Conservation (phyloP, 2,113 vertebrate genomes). For the Henicopernis longicauda region DNA sequence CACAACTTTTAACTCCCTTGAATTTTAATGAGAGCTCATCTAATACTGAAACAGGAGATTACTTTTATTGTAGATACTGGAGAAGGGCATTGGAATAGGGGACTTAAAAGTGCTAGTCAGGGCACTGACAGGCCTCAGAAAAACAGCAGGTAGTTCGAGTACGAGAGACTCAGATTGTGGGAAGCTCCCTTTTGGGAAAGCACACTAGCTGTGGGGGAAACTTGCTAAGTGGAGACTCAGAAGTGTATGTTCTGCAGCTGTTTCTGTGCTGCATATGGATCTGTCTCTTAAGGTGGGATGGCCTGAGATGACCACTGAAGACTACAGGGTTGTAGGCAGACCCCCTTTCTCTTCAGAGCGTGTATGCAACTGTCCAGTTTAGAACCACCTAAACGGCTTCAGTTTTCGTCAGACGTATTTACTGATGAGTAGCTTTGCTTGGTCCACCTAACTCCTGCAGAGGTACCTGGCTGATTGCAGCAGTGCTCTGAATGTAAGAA, state of each 20-base stretch:
- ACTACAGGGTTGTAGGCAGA: not conserved
- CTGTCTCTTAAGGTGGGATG: rapidly evolving
- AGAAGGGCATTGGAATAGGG: not conserved
- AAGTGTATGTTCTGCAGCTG: not conserved
- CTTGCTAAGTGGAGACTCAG: rapidly evolving
- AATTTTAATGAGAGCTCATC: not conserved
- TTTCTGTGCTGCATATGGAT: rapidly evolving
- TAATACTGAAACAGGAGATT: not conserved
- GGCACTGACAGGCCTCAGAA: no score
- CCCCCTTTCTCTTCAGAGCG: rapidly evolving
- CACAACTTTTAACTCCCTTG: not conserved
- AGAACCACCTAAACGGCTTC: not conserved
- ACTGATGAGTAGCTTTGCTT: rapidly evolving
- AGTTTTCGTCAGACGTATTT: not conserved
- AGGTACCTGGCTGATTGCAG: not conserved
- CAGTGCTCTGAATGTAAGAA: rapidly evolving
- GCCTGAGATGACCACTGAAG: not conserved
- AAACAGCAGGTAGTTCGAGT: not conserved
- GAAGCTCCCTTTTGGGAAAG: not conserved
- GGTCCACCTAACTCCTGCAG: not conserved
- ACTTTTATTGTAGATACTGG: not conserved
- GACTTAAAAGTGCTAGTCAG: not conserved
- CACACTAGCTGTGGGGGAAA: not conserved
- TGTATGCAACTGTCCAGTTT: rapidly evolving
- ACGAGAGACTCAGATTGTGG: not conserved